A percentile compares a stretch with the other conserved stretches of the same genome.
phyloP scores from a whole-genome alignment of 1,140 invertebrate species.

The Druon quercuslanigerum region DNA sequence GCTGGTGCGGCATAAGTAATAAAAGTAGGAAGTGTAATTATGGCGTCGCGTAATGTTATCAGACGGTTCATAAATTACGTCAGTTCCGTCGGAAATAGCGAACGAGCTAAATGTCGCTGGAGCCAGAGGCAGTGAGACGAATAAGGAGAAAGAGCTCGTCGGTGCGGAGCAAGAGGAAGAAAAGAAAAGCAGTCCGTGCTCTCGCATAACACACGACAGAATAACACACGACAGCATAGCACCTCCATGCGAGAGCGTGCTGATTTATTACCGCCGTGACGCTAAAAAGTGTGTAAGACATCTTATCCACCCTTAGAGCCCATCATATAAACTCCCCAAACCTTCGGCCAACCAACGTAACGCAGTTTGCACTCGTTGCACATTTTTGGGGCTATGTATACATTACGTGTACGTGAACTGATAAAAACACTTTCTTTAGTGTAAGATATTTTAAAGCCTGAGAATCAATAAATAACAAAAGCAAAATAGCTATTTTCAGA shows the following conservation, averaged over 20 bases:
- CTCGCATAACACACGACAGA: conserved; percentile 40
- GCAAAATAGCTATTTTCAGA: no score
- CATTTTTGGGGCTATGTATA: no score
- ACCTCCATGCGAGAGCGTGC: conserved; percentile 35
- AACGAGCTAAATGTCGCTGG: conserved; percentile 18
- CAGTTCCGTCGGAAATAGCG: conserved; percentile 7
- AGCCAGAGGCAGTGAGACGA: not conserved
- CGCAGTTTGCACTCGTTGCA: no score
- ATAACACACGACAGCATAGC: not conserved
- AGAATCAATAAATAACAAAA: no score
- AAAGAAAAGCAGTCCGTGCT: conserved; percentile 40
- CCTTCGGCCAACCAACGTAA: not conserved
- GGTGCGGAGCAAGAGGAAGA: not conserved
- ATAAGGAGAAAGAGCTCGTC: conserved; percentile 30
- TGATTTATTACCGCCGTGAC: conserved; percentile 44
- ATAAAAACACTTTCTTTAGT: no score
- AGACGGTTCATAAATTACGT: conserved; percentile 16
- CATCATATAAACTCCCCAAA: not conserved
- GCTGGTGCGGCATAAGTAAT: not conserved
- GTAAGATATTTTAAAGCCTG: no score
- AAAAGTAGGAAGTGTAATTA: conserved; percentile 24
- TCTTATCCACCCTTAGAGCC: not conserved
- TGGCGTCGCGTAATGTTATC: conserved; percentile 14
- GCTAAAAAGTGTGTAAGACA: conserved; percentile 40
- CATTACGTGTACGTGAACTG: no score